phyloP scores from a whole-genome alignment of 2,888 invertebrate species.

The Cheilosia vernalis region DNA sequence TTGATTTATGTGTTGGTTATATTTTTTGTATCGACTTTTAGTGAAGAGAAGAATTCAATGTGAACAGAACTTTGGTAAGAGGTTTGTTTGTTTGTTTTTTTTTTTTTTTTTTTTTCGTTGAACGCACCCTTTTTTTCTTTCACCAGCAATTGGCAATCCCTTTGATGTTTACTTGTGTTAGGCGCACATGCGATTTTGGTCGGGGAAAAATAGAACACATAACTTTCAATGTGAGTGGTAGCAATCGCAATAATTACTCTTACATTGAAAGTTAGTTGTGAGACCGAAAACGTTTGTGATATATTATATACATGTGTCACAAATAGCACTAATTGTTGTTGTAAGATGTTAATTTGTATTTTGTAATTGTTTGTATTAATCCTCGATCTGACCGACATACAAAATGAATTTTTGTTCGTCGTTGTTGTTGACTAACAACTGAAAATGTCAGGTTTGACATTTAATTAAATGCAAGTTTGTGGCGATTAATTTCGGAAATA shows the following conservation, averaged over 20 bases:
- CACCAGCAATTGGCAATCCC: not conserved
- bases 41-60: constrained; percentile 20
- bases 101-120: not conserved
- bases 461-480: no score
- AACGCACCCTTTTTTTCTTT: constrained; percentile 15
- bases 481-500: no score
- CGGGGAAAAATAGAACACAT: no score
- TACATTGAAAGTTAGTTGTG: no score
- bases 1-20: constrained; percentile 18
- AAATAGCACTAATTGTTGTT: constrained; percentile 12
- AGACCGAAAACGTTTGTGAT: no score
- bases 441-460: no score
- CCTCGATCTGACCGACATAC: not conserved
- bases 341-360: not conserved
- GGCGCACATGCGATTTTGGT: no score
- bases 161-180: not conserved
- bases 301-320: not conserved
- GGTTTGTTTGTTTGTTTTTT: not conserved
- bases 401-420: not conserved
- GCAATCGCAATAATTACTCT: no score
- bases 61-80: constrained; percentile 58
- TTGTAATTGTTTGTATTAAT: not conserved
- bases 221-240: no score
- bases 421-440: no score
- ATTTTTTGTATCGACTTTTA: constrained; percentile 15